These are phyloP conservation scores for Enteromius unitaeniatus DNA, from an alignment of 2,797 vertebrate species.

Conservation along the genomic window DNA sequence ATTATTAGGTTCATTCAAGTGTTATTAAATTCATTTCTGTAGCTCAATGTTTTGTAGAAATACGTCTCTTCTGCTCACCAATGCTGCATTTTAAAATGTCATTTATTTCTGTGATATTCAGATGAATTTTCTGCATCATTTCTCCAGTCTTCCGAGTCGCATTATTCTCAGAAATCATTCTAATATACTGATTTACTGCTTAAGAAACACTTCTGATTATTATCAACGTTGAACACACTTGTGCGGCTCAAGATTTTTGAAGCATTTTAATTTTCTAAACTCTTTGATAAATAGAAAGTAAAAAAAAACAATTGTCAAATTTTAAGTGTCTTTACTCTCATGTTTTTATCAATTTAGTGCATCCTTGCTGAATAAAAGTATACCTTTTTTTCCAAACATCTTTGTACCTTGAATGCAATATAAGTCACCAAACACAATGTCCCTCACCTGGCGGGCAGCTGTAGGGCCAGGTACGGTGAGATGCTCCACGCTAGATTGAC, in stretches of 20 bases:
- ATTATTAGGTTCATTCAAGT: too few species aligned
- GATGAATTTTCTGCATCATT: background rate
- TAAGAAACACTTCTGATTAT: background rate
- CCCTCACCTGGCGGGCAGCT: conserved; percentile 88
- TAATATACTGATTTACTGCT: background rate
- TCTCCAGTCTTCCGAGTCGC: background rate
- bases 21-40: too few species aligned
- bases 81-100: background rate
- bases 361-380: too few species aligned
- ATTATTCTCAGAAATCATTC: background rate
- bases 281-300: background rate
- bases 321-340: too few species aligned
- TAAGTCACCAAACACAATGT: background rate
- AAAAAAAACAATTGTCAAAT: background rate
- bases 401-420: background rate
- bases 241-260: background rate
- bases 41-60: too few species aligned
- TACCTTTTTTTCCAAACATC: too few species aligned
- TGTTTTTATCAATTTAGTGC: too few species aligned
- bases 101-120: background rate
- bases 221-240: background rate
- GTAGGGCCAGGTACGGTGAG: conserved; percentile 90
- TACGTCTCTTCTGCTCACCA: background rate
- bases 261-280: background rate
- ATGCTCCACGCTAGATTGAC: conserved; percentile 97